A percentile compares a stretch with the other conserved stretches of the same genome.
Conservation (phyloP, 1,140 invertebrate genomes). For the Aphidius gifuensis region DNA sequence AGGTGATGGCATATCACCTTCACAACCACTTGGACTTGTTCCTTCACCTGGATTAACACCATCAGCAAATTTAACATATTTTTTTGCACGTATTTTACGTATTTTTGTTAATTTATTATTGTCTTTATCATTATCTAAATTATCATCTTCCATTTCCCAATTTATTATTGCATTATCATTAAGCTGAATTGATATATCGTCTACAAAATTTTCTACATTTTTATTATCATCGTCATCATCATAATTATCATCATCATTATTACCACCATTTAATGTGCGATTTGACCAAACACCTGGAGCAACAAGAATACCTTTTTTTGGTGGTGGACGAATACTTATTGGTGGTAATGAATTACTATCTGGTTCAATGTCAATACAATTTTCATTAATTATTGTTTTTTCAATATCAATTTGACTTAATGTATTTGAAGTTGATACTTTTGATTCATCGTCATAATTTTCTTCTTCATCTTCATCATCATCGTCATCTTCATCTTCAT, state of each 20-base stretch:
- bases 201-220: conserved; percentile 12
- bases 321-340: conserved; percentile 7
- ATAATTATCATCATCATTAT: conserved; percentile 27
- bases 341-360: not conserved
- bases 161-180: conserved; percentile 2
- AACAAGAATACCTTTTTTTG: conserved; percentile 20
- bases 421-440: not conserved
- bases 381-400: too few relatives aligned
- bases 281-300: conserved; percentile 19
- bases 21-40: conserved; percentile 63
- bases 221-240: conserved; percentile 1
- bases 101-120: not conserved
- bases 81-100: conserved; percentile 28
- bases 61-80: conserved; percentile 64
- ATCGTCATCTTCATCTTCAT: conserved; percentile 23
- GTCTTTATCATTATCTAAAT: too few relatives aligned
- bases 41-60: conserved; percentile 65
- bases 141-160: too few relatives aligned
- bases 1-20: conserved; percentile 62
- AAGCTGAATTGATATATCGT: not conserved
- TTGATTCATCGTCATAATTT: not conserved
- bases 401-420: too few relatives aligned
- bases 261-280: conserved; percentile 29
- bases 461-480: conserved; percentile 15
- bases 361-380: too few relatives aligned